Evolutionary conservation across 2,113 vertebrate genomes (phyloP).

Genomic region (pig (Sus scrofa)): DNA sequence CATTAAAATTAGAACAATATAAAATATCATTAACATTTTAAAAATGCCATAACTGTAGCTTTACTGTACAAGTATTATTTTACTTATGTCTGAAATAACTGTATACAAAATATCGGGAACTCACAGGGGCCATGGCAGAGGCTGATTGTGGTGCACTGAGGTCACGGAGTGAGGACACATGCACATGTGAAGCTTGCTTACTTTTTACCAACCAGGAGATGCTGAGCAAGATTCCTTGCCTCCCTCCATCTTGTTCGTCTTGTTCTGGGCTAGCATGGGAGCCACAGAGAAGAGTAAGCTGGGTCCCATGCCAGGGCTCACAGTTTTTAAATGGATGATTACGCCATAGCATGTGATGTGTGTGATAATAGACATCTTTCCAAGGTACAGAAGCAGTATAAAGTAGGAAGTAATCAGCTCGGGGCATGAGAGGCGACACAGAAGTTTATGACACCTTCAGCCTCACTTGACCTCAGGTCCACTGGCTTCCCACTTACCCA

Average conservation of each 20-base stretch:
- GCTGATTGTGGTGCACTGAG: neutral
- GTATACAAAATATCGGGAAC: neutral
- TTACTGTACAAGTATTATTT: neutral
- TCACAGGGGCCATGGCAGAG: neutral
- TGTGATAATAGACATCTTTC: neutral
- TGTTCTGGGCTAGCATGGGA: neutral
- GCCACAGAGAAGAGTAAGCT: neutral
- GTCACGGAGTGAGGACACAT: neutral
- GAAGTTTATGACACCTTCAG: neutral
- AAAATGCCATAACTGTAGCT: neutral
- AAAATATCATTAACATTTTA: constrained; percentile 26
- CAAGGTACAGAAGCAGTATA: neutral
- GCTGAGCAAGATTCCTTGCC: neutral
- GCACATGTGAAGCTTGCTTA: neutral
- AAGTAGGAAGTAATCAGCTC: neutral
- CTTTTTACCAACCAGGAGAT: neutral
- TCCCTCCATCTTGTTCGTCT: neutral
- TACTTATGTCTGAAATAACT: constrained; percentile 22
- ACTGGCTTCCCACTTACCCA: neutral
- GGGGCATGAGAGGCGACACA: neutral
- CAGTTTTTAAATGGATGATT: neutral
- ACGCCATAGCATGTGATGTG: no score
- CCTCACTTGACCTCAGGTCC: neutral
- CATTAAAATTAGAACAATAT: constrained; percentile 46
- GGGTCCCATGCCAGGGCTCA: neutral